Evolutionary conservation across 2,113 vertebrate species (phyloP).

Genomic region (Apus apus): DNA sequence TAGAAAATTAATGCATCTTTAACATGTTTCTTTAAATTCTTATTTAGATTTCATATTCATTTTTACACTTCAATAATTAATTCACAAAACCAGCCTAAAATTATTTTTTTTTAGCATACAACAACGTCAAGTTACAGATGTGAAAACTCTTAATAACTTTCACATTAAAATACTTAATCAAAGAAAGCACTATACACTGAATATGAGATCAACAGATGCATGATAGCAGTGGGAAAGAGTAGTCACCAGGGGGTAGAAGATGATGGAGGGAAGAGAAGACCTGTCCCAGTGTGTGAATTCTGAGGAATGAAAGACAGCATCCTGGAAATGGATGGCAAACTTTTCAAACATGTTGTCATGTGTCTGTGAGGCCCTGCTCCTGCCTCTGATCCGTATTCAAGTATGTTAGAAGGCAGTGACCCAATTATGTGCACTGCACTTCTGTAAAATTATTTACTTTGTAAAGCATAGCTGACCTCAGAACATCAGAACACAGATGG

Average conservation of each 20-base stretch:
- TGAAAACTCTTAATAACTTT: background rate
- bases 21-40: background rate
- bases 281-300: background rate
- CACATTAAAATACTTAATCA: background rate
- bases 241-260: background rate
- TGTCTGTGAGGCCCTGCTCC: accelerated
- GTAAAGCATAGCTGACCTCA: background rate
- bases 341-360: background rate
- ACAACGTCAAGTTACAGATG: background rate
- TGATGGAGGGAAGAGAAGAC: background rate
- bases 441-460: background rate
- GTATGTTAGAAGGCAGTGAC: background rate
- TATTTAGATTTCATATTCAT: background rate
- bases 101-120: background rate
- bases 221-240: background rate
- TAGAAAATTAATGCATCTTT: background rate
- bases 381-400: background rate
- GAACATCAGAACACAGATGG: background rate
- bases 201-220: background rate
- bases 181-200: background rate
- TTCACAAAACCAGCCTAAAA: background rate
- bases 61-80: background rate
- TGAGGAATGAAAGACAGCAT: background rate
- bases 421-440: background rate
- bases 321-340: background rate